Conservation (phyloP, 2,113 vertebrate species). For the Ctenodactylus gundi region DNA sequence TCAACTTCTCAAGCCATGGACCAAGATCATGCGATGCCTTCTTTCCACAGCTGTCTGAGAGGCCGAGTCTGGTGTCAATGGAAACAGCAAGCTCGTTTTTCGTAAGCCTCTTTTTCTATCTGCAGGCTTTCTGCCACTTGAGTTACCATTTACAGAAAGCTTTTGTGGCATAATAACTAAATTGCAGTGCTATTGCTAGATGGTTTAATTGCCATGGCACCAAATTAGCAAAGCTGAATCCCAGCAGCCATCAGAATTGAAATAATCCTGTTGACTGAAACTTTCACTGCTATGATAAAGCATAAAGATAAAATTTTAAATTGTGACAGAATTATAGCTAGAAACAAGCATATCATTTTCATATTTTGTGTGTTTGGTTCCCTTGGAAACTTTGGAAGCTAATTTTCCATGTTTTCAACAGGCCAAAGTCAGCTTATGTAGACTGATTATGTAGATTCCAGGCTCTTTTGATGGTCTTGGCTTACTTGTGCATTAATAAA, state of each 20-base stretch:
- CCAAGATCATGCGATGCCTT: not conserved
- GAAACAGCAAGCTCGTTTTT: not conserved
- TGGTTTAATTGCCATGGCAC: not conserved
- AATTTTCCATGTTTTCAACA: not conserved
- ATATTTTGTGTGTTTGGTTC: not conserved
- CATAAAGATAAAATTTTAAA: conserved; percentile 19
- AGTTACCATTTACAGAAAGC: not conserved
- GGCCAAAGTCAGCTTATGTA: not conserved
- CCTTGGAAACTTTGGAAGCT: not conserved
- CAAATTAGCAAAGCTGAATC: not conserved
- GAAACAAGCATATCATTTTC: not conserved
- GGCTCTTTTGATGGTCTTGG: not conserved
- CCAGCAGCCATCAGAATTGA: not conserved
- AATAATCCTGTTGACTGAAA: not conserved
- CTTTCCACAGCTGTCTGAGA: not conserved
- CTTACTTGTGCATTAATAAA: not conserved
- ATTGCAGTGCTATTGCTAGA: not conserved
- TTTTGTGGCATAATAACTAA: not conserved
- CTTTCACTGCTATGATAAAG: not conserved
- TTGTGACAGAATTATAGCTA: not conserved
- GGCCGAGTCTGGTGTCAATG: not conserved
- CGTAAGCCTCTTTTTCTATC: not conserved
- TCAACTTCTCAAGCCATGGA: not conserved
- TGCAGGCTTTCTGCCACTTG: not conserved
- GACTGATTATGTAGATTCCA: not conserved